Percentiles rank a stretch among this genome's conserved stretches.
phyloP scores from a whole-genome alignment of 64 coral and sea anemone genomes.

The Montipora cactus region DNA sequence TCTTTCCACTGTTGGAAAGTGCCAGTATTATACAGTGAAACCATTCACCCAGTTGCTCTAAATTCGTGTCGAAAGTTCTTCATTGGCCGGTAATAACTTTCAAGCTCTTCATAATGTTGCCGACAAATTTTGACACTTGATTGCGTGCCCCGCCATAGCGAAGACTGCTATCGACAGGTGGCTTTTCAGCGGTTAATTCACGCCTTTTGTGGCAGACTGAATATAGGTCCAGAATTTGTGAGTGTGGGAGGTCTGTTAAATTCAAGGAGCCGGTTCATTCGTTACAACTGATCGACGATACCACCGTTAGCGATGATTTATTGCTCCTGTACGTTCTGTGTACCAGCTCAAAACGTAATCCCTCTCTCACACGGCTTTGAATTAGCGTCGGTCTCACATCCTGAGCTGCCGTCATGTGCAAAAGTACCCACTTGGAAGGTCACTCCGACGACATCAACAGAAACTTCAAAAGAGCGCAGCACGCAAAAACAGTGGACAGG shows the following conservation, averaged over 20 bases:
- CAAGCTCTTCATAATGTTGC: neutral
- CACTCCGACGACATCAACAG: neutral
- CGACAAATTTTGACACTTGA: neutral
- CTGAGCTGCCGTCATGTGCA: neutral
- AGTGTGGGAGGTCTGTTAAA: conserved; percentile 17
- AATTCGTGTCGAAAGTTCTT: neutral
- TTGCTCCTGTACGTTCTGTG: conserved; percentile 10
- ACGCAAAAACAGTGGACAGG: neutral
- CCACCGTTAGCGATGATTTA: conserved; percentile 13
- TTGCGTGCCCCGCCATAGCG: neutral
- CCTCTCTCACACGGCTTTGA: neutral
- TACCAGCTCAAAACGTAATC: neutral
- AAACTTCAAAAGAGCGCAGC: neutral
- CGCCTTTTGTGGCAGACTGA: neutral
- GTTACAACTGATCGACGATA: neutral
- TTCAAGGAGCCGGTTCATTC: neutral
- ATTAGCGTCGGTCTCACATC: neutral
- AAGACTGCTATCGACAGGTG: conserved; percentile 15
- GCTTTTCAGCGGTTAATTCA: neutral
- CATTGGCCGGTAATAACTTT: neutral
- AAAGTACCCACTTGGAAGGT: neutral
- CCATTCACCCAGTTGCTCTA: neutral
- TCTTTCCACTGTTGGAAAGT: neutral
- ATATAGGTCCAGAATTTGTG: neutral
- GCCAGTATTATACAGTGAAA: neutral